Conservation (phyloP, 2,888 invertebrate genomes). For the Aleiodes alternator region DNA sequence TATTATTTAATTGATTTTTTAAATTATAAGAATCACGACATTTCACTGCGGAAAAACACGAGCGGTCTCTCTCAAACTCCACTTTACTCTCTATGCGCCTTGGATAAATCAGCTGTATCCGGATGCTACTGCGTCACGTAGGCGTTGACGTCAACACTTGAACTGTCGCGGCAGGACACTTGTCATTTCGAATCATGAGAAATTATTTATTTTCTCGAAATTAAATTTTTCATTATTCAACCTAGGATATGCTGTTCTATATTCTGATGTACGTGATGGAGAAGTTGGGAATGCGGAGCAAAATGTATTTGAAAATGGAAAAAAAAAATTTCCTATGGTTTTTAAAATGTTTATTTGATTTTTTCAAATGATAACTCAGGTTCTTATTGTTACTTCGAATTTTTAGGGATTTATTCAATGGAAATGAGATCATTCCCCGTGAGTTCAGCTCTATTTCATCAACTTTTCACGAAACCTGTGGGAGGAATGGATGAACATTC, state of each 20-base stretch:
- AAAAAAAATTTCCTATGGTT: too few species aligned
- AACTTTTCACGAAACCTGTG: too few species aligned
- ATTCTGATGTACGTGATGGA: too few species aligned
- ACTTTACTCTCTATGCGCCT: background rate
- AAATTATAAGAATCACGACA: constrained; percentile 14
- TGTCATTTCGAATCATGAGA: constrained; percentile 16
- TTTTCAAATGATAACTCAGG: too few species aligned
- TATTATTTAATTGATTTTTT: background rate
- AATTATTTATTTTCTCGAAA: background rate
- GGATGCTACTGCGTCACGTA: constrained; percentile 40
- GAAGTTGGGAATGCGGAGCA: background rate
- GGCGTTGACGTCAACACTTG: constrained; percentile 36
- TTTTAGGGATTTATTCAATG: too few species aligned
- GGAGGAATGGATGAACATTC: too few species aligned
- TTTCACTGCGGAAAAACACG: constrained; percentile 7
- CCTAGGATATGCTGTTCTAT: too few species aligned
- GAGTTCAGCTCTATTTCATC: too few species aligned
- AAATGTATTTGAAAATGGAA: too few species aligned
- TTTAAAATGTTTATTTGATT: too few species aligned
- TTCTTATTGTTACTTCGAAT: too few species aligned
- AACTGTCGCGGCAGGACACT: constrained; percentile 31
- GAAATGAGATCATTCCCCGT: too few species aligned
- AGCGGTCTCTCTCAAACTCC: background rate
- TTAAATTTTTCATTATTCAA: background rate
- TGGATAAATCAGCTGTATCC: constrained; percentile 44